Evolutionary conservation across 1,140 invertebrate genomes (phyloP).

Genomic region (Hycleus cichorii): DNA sequence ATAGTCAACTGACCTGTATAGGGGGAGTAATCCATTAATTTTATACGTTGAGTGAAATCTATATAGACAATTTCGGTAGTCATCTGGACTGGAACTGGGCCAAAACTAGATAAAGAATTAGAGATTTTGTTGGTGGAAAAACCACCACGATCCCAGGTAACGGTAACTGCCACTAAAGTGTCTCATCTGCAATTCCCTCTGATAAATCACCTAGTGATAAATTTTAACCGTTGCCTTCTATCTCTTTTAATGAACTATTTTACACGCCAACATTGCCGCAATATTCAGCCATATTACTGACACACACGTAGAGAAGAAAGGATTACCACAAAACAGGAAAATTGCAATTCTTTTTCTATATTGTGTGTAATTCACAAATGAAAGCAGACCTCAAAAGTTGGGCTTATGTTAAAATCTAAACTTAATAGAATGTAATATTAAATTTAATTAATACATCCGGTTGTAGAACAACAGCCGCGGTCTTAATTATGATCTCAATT

Average conservation of each 20-base stretch:
- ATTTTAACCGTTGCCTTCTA: conserved; percentile 21
- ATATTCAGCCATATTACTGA: not conserved
- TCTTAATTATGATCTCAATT: too few species aligned
- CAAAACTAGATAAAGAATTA: conserved; percentile 31
- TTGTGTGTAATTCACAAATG: too few species aligned
- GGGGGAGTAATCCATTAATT: not conserved
- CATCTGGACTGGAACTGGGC: conserved; percentile 21
- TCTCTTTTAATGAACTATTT: conserved; percentile 32
- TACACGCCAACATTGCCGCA: conserved; percentile 19
- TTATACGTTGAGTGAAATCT: not conserved
- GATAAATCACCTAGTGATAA: conserved; percentile 35
- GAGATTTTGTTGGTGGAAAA: conserved; percentile 13
- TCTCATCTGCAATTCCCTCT: conserved; percentile 36
- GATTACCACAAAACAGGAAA: too few species aligned
- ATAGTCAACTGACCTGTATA: not conserved
- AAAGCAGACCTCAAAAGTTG: too few species aligned
- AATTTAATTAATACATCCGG: too few species aligned
- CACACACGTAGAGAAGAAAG: too few species aligned
- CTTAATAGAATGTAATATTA: too few species aligned
- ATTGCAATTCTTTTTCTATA: too few species aligned
- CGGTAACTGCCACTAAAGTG: conserved; percentile 36
- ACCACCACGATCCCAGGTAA: conserved; percentile 27
- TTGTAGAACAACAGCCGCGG: too few species aligned
- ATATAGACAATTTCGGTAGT: not conserved
- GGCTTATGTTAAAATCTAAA: too few species aligned